These are phyloP conservation scores for Drosophila ogumai DNA, from an alignment of 1,140 invertebrate genomes.

Conservation along the genomic window DNA sequence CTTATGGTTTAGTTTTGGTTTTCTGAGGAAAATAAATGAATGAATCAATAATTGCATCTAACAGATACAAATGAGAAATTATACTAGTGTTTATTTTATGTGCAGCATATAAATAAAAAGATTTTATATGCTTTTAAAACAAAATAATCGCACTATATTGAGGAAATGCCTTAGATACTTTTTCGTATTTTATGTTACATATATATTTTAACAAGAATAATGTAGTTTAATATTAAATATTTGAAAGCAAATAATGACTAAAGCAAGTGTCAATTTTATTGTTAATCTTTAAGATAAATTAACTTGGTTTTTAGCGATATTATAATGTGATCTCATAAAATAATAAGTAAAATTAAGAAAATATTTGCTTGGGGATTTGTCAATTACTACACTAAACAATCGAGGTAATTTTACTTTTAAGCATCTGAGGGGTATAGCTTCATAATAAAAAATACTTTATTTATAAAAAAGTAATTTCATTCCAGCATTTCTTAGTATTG, in stretches of 20 bases:
- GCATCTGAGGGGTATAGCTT: neutral
- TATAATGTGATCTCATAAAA: neutral
- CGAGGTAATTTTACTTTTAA: neutral
- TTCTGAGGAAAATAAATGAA: neutral
- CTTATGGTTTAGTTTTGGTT: slow-evolving; percentile 3
- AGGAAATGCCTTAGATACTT: neutral
- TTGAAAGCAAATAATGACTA: neutral
- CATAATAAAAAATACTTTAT: neutral
- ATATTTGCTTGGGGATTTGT: too few relatives aligned
- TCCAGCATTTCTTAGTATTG: neutral
- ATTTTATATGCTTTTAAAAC: neutral
- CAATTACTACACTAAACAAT: neutral
- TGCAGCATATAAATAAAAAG: neutral
- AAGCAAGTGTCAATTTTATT: neutral
- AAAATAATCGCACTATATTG: fast-evolving
- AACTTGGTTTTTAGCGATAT: neutral
- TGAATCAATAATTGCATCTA: neutral
- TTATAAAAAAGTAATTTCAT: neutral
- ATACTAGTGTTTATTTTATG: neutral
- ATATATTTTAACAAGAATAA: neutral
- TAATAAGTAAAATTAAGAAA: neutral
- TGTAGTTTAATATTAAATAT: neutral
- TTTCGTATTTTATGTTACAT: neutral
- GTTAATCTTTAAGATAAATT: neutral
- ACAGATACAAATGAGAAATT: neutral